Evolutionary conservation across 2,113 vertebrate genomes (phyloP), one percentile per base, ranked within the genome.

Genomic region (Antennarius striatus): DNA sequence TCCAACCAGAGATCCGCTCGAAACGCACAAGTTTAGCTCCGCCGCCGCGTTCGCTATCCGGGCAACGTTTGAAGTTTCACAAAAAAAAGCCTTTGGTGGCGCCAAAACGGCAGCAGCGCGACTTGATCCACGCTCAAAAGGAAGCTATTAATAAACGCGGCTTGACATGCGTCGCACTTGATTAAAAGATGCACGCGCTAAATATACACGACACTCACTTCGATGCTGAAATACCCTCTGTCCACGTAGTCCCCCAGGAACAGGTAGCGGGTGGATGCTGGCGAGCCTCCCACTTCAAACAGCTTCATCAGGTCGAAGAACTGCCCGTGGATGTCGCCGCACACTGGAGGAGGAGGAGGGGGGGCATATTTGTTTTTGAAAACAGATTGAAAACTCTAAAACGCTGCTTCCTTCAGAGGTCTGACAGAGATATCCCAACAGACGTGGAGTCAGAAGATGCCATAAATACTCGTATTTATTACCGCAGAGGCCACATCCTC

Each of bases 141-240:
- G 77, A 69, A 66, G 68, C 80, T 82, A 87, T 90, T 80, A 86
- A 86, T 83, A 85, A 81, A 68, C 71, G 48, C 57, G 47, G 68
- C 62, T 74, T 59, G 67, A 58, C 14, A 55, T 14, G 63, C 58
- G 80, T 87, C 83, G 63, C 61, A 59, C 73, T 81, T 66, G 75
- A 86, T 86, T 73, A 22, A 22, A 76, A 56, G 59, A 56, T 56
- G 77, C 59, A 58, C 61, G 65, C 61, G 14, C 14, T n/a, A 55
- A 40, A 11, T 14, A 46, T 0, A 51, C 22, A 53, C 30, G 10
- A 22, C 22, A 96, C 94, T 95, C 93, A 99, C 97, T 94, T 99
- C 97, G 88, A 99, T 99, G 93, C 97, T 99, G 94, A 99, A 99
- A 93, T 99, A 99, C 81, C 97, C 97, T 96, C 97, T 95, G 95